Conservation (phyloP, 2,797 vertebrate species). For the Lepilemur septentrionalis region DNA sequence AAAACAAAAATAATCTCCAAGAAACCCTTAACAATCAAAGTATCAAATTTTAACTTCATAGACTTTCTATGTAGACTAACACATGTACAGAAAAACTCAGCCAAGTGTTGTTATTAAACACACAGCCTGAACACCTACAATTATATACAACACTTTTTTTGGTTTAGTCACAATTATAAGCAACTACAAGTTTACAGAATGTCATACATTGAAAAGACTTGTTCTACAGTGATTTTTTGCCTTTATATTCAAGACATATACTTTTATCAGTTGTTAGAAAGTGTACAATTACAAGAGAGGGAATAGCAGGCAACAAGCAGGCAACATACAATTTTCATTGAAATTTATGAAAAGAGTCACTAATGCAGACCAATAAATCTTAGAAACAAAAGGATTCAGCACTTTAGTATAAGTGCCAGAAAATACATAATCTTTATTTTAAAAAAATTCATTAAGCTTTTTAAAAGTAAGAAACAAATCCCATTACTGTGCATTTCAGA, state of each 20-base stretch:
- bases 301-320: conserved; percentile 32
- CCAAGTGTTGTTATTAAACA: neutral
- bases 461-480: conserved; percentile 49
- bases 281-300: conserved; percentile 7
- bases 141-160: neutral
- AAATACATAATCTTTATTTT: conserved; percentile 64
- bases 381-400: conserved; percentile 62
- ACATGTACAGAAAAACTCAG: neutral
- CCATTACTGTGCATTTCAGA: neutral
- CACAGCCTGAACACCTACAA: neutral
- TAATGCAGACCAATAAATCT: conserved; percentile 62
- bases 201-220: conserved; percentile 42
- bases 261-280: conserved; percentile 62
- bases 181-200: neutral
- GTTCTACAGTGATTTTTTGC: conserved; percentile 26
- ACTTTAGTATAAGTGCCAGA: conserved; percentile 43
- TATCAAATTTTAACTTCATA: neutral
- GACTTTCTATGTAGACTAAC: neutral
- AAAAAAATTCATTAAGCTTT: conserved; percentile 64
- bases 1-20: neutral
- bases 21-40: neutral
- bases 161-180: neutral
- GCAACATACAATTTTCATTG: conserved; percentile 67
- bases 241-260: conserved; percentile 39
- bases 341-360: conserved; percentile 71